Conservation (phyloP, 2,113 vertebrate species). For the Brachyhypopomus gauderio region DNA sequence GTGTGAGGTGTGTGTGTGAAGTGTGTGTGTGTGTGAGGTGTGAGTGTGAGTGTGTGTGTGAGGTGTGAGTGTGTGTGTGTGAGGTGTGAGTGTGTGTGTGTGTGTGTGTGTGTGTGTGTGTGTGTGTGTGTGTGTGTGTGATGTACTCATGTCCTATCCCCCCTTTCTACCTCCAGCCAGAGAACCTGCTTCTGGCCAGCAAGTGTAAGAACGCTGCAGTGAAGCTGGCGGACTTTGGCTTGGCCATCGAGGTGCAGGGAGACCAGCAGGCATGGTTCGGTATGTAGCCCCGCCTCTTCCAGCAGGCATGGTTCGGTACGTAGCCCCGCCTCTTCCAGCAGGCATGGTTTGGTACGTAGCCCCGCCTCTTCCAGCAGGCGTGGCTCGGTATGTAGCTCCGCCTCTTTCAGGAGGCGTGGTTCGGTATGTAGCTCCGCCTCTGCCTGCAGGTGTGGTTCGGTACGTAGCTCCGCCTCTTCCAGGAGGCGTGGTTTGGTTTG, state of each 20-base stretch:
- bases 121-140: neutral
- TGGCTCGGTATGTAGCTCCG: no score
- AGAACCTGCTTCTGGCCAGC: constrained; percentile 95
- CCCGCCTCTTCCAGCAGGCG: no score
- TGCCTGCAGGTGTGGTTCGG: no score
- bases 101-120: constrained; percentile 7
- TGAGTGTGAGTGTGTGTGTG: neutral
- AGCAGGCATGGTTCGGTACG: no score
- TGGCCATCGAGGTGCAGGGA: constrained; percentile 95
- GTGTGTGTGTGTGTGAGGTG: constrained; percentile 5
- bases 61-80: constrained; percentile 25
- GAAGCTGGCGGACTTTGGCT: constrained; percentile 94
- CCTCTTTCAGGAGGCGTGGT: no score
- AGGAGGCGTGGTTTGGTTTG: no score
- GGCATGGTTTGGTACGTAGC: no score
- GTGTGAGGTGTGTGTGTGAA: neutral
- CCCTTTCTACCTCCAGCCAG: constrained; percentile 76
- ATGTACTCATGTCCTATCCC: neutral
- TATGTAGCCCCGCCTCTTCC: constrained; percentile 76
- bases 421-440: no score
- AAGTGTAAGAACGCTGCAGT: constrained; percentile 95
- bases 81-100: constrained; percentile 25
- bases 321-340: no score
- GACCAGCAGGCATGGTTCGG: constrained; percentile 98
- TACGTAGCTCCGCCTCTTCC: no score